phyloP scores from a whole-genome alignment of 1,140 invertebrate species.

The Probaryconus sp. region DNA sequence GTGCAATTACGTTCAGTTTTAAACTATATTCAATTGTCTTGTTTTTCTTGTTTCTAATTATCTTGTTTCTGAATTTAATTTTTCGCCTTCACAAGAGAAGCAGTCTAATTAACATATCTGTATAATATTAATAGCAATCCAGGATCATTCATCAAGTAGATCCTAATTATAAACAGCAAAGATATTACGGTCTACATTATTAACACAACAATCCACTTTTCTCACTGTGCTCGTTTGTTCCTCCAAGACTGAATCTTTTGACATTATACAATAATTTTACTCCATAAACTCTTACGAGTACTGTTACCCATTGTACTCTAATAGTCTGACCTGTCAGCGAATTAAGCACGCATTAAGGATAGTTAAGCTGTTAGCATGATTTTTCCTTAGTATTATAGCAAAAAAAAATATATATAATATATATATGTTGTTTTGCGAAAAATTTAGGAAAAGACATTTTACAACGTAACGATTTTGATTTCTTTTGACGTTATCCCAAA shows the following conservation, averaged over 20 bases:
- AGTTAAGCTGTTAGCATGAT: constrained; percentile 50
- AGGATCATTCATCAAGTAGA: constrained; percentile 11
- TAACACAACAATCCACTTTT: constrained; percentile 42
- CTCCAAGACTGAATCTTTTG: constrained; percentile 38
- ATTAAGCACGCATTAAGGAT: constrained; percentile 45
- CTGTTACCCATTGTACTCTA: constrained; percentile 55
- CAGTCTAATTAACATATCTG: constrained; percentile 25
- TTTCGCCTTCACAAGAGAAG: neutral
- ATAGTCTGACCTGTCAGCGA: constrained; percentile 53
- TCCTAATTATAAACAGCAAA: constrained; percentile 37
- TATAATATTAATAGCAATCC: constrained; percentile 18
- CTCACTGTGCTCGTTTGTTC: constrained; percentile 48
- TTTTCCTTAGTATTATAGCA: too few relatives aligned
- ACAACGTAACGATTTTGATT: too few relatives aligned
- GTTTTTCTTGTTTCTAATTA: too few relatives aligned
- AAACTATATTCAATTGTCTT: too few relatives aligned
- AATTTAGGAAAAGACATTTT: too few relatives aligned
- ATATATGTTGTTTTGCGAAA: too few relatives aligned
- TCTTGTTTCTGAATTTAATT: neutral
- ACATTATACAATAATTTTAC: constrained; percentile 52
- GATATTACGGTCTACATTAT: constrained; percentile 39
- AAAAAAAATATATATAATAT: too few relatives aligned
- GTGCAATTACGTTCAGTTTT: too few relatives aligned
- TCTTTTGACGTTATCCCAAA: too few relatives aligned
- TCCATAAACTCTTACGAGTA: constrained; percentile 48